Evolutionary conservation across 2,113 vertebrate species (phyloP), one percentile per base, ranked within the genome.

Genomic region (Mus spicilegus): DNA sequence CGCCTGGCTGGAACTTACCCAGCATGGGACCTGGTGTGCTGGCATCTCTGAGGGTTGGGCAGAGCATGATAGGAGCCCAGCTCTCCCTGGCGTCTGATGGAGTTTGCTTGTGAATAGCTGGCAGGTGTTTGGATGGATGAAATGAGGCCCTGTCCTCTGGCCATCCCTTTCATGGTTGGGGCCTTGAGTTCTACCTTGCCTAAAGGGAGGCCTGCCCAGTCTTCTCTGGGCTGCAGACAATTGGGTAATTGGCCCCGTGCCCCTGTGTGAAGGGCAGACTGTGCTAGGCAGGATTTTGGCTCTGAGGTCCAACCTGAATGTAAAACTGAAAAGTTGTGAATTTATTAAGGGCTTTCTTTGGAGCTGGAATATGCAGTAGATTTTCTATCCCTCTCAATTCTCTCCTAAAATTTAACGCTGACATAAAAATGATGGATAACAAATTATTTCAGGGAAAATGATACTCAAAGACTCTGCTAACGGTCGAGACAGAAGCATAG

Each of bases 361-460:
- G 94, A 90, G 85, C 49, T 91, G 86, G 96, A 93, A 92, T 63
- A 42, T 51, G 93, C 90, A 70, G 30, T 93, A 89, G 93, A 95
- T 97, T 97, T 96, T 94, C 96, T 96, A 0, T 97, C 90, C 85
- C 86, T 96, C 95, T 96, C 95, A 96, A 95, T 97, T 96, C 89
- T 85, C 63, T 92, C 95, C 93, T 98, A 96, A 96, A 97, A 96
- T 97, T 98, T 97, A 98, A 96, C 94, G 75, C 90, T 95, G 76
- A 95, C 85, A 67, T 97, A 97, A 97, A 98, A 97, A 93, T 96
- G 96, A 97, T 94, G 92, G 95, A 97, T 97, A 91, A 94, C 90
- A 97, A 93, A 95, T 97, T 96, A 97, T 97, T 97, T 78, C 95
- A 95, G 96, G 95, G 96, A 91, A 96, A 96, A 42, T 75, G 92